A percentile compares a stretch with the other conserved stretches of the same genome.
phyloP scores from a whole-genome alignment of 2,888 invertebrate species.

The Octonoba sinensis region DNA sequence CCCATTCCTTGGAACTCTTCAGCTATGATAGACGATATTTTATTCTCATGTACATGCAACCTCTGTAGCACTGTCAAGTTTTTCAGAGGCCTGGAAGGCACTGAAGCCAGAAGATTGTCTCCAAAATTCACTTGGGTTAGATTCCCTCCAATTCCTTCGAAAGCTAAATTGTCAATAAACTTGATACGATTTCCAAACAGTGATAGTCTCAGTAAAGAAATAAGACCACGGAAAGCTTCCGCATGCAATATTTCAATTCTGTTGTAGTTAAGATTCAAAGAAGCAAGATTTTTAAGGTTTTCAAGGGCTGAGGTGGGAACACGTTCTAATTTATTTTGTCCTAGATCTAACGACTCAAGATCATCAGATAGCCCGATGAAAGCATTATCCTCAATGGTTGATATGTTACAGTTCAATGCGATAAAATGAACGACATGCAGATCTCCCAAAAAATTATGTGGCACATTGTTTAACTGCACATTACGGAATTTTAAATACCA shows the following conservation, averaged over 20 bases:
- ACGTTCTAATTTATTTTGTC: slow-evolving; percentile 82
- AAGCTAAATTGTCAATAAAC: slow-evolving; percentile 84
- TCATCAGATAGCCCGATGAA: slow-evolving; percentile 84
- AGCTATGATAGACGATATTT: slow-evolving; percentile 50
- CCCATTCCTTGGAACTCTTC: slow-evolving; percentile 62
- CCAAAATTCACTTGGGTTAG: slow-evolving; percentile 87
- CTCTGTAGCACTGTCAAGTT: slow-evolving; percentile 60
- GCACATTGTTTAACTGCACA: slow-evolving; percentile 86
- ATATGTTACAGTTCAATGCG: slow-evolving; percentile 86
- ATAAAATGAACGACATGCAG: slow-evolving; percentile 89
- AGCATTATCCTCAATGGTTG: slow-evolving; percentile 87
- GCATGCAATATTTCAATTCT: slow-evolving; percentile 83
- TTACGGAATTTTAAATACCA: slow-evolving; percentile 90
- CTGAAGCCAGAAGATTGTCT: slow-evolving; percentile 82
- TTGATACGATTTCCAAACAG: slow-evolving; percentile 79
- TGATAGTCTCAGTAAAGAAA: slow-evolving; percentile 87
- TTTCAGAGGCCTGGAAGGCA: slow-evolving; percentile 74
- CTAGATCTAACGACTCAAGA: slow-evolving; percentile 88
- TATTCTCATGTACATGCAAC: slow-evolving; percentile 67
- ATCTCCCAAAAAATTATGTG: slow-evolving; percentile 81
- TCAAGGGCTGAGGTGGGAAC: slow-evolving; percentile 69
- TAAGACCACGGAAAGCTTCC: slow-evolving; percentile 87
- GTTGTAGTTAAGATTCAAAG: slow-evolving; percentile 91
- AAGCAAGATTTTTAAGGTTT: slow-evolving; percentile 75
- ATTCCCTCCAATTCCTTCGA: slow-evolving; percentile 89